Percentiles rank a stretch among this genome's conserved stretches.
Conservation (phyloP, 1,140 invertebrate species). For the Metopolophium dirhodum region DNA sequence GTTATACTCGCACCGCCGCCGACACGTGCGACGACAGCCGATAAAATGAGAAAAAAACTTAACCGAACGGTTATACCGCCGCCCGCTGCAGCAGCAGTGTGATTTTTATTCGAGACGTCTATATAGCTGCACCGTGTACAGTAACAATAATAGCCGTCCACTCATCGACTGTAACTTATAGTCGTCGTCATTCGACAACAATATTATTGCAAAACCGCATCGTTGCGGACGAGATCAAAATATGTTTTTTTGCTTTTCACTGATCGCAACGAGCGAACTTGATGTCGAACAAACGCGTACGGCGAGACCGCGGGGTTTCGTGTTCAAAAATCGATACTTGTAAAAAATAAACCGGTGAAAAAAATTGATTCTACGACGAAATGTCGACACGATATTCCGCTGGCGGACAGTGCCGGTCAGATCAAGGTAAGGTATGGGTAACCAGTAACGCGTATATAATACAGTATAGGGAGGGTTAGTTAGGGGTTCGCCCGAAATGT, state of each 20-base stretch:
- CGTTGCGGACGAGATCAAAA: too few species aligned
- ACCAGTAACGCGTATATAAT: neutral
- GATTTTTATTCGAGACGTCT: neutral
- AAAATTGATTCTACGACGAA: neutral
- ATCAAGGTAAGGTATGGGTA: neutral
- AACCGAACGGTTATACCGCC: neutral
- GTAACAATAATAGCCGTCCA: neutral
- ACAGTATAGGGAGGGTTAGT: rapidly evolving
- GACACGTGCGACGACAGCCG: neutral
- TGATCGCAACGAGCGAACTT: too few species aligned
- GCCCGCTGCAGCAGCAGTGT: neutral
- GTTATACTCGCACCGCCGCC: too few species aligned
- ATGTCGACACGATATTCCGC: neutral
- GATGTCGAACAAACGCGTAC: too few species aligned
- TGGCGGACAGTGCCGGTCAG: too few species aligned
- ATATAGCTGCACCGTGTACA: neutral
- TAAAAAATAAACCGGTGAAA: too few species aligned
- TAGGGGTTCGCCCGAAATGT: neutral
- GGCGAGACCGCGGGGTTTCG: too few species aligned
- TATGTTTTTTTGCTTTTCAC: too few species aligned
- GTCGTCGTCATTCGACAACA: too few species aligned
- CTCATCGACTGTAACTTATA: neutral
- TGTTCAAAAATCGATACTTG: too few species aligned
- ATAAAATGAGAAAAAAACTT: neutral
- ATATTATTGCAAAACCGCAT: too few species aligned